phyloP scores from a whole-genome alignment of 2,113 vertebrate species.

The Onychostoma macrolepis region DNA sequence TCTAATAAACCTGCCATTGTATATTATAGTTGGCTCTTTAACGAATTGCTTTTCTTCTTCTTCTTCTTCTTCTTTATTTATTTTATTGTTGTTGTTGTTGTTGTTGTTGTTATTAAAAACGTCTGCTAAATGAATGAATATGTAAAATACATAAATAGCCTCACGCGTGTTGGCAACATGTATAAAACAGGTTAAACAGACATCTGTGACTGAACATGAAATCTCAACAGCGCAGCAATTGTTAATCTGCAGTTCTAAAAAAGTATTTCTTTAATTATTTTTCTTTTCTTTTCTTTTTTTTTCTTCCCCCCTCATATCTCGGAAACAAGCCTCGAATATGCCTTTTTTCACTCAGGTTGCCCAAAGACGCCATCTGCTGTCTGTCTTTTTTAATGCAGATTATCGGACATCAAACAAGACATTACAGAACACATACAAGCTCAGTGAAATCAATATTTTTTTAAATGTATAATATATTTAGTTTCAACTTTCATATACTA shows the following conservation, averaged over 20 bases:
- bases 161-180: background rate
- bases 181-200: background rate
- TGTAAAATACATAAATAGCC: background rate
- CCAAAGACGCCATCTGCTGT: constrained; percentile 69
- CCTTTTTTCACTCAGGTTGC: background rate
- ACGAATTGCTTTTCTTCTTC: background rate
- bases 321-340: background rate
- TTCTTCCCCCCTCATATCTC: background rate
- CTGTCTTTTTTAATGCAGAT: background rate
- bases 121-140: background rate
- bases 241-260: background rate
- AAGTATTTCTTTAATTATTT: too few species aligned
- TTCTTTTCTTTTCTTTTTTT: background rate
- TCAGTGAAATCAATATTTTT: background rate
- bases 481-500: background rate
- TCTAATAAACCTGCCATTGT: too few species aligned
- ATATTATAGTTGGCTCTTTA: background rate
- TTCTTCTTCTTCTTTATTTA: background rate
- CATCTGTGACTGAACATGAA: background rate
- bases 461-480: background rate
- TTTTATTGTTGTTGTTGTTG: background rate
- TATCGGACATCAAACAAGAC: too few species aligned
- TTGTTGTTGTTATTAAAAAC: background rate
- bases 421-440: too few species aligned
- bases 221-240: background rate